Base-by-base conservation (phyloP, 2,113 vertebrate species). In the Coryphaenoides rupestris region DNA sequence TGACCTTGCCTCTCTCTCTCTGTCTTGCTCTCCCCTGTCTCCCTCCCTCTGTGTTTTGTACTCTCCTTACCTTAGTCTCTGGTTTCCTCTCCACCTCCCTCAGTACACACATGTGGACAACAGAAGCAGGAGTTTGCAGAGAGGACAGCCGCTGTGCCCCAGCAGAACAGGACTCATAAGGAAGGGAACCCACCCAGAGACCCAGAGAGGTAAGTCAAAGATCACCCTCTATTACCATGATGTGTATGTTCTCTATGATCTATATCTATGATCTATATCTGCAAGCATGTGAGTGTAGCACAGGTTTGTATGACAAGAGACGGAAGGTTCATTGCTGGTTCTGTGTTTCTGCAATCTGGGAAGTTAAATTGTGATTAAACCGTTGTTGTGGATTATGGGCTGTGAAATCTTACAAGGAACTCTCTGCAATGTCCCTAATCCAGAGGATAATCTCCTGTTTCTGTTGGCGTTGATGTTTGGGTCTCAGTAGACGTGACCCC, bases 341-440 rank as follows among this genome's bases (percentile, higher is more conserved):
- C 56, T 46, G 55, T 57, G 16, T 46, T 40, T 40, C 9, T 62
- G 26, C 52, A 3, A 19, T 40, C 19, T 56, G 45, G 67, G 57
- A 70, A 69, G 56, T 73, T n/a, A n/a, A n/a, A n/a, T 75, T 72
- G 60, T 68, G 58, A 72, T 82, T 62, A 60, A 78, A 60, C 45
- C 66, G 21, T 61, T 70, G 62, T 66, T 66, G 65, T 82, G 75
- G 82, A 80, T 84, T 82, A 72, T 67, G 15, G 33, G 59, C 58
- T 66, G 63, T 69, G 65, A 85, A 86, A 75, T 82, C 50, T 80
- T 77, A 77, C 75, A 80, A 70, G 60, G 72, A 85, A 86, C 80
- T 66, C 60, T 73, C 60, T 66, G 70, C 72, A 78, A 79, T 84
- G 76, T 81, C 45, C 79, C 70, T 83, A 85, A 87, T 86, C 86